These are phyloP conservation scores for Anguilla obscura DNA, from an alignment of 2,797 vertebrate species.

Conservation along the genomic window DNA sequence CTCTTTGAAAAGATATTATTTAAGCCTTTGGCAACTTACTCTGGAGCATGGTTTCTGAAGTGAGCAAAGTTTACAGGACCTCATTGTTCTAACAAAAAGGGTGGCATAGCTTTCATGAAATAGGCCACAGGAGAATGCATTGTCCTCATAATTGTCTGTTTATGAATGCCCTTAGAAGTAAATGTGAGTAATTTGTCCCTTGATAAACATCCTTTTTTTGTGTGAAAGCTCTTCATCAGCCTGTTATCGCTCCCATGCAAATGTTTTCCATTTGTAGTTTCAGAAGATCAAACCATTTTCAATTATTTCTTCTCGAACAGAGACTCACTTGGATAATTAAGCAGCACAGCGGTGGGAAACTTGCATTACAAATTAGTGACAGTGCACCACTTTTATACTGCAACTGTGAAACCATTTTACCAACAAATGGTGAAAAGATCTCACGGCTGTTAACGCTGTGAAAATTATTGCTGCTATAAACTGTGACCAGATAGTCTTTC, in stretches of 20 bases:
- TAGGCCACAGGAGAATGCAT: background rate
- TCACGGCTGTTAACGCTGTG: background rate
- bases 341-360: background rate
- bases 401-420: background rate
- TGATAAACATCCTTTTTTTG: background rate
- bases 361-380: slow-evolving; percentile 5
- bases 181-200: background rate
- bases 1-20: slow-evolving; percentile 15
- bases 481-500: background rate
- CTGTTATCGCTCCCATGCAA: background rate
- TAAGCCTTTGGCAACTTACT: background rate
- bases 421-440: background rate
- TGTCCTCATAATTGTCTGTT: background rate
- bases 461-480: background rate
- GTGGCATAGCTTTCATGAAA: background rate
- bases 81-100: background rate
- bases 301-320: background rate
- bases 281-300: slow-evolving; percentile 1
- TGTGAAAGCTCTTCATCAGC: background rate
- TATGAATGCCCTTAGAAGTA: background rate
- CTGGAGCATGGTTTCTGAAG: background rate
- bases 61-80: background rate
- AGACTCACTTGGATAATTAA: slow-evolving; percentile 6
- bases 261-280: background rate
- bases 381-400: background rate